These are phyloP conservation scores for Albula goreensis DNA, from an alignment of 2,113 vertebrate genomes.

Conservation along the genomic window DNA sequence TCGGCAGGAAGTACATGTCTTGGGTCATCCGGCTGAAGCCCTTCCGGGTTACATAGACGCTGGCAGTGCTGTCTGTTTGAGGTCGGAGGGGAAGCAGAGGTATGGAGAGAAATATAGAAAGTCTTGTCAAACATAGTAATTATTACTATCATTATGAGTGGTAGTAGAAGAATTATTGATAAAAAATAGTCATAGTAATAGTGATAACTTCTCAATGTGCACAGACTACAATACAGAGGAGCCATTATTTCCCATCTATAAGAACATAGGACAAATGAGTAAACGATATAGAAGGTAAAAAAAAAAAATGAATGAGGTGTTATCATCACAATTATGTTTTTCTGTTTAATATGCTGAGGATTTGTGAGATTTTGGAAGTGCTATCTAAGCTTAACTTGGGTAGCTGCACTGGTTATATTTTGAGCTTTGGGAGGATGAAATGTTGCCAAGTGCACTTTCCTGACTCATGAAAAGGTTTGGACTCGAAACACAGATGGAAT, in stretches of 20 bases:
- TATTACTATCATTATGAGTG: too few species aligned
- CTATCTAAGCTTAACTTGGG: constrained; percentile 38
- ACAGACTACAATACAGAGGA: not conserved
- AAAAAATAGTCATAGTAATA: not conserved
- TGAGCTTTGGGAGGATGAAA: constrained; percentile 29
- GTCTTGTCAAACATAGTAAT: too few species aligned
- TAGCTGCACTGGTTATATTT: constrained; percentile 36
- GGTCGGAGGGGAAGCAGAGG: not conserved
- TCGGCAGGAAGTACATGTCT: constrained; percentile 85
- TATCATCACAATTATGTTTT: constrained; percentile 44
- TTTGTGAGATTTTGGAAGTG: constrained; percentile 54
- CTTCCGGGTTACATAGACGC: constrained; percentile 77
- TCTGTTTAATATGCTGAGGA: constrained; percentile 41
- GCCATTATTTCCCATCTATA: not conserved
- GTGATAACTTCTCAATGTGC: not conserved
- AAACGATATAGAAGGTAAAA: not conserved
- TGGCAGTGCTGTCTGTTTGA: constrained; percentile 84
- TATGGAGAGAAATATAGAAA: not conserved
- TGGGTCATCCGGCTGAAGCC: constrained; percentile 88
- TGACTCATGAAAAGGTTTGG: too few species aligned
- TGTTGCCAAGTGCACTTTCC: too few species aligned
- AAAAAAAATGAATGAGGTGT: constrained; percentile 40
- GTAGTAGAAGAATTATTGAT: not conserved
- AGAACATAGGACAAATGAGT: constrained; percentile 1
- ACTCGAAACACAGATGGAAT: too few species aligned